These are phyloP conservation scores for Nomada ruficornis DNA, from an alignment of 2,888 invertebrate genomes.

Conservation along the genomic window DNA sequence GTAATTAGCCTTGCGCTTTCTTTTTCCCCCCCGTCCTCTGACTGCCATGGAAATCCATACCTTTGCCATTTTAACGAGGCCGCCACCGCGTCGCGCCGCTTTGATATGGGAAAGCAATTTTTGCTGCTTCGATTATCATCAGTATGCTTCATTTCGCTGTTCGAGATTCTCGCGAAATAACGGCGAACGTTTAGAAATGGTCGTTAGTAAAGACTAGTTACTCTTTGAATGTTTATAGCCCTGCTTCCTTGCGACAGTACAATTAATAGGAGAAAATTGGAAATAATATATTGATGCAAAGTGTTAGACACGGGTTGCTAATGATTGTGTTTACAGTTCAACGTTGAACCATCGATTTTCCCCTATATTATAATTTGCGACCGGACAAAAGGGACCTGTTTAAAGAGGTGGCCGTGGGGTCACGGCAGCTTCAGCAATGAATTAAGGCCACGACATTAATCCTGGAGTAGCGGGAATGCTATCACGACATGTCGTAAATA, in stretches of 20 bases:
- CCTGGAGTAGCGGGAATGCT: conserved; percentile 57
- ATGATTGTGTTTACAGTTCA: background rate
- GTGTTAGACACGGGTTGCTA: background rate
- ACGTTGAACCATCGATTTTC: conserved; percentile 6
- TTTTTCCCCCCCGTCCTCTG: conserved; percentile 24
- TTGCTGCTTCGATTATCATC: background rate
- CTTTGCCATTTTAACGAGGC: background rate
- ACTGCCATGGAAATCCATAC: conserved; percentile 8
- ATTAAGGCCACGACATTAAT: conserved; percentile 64
- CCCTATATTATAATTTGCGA: background rate
- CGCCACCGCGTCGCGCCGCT: background rate
- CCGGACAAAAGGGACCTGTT: conserved; percentile 17
- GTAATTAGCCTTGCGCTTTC: conserved; percentile 58
- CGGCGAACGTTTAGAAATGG: too few species aligned
- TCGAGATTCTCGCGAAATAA: background rate
- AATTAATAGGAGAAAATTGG: background rate
- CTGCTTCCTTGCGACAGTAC: too few species aligned
- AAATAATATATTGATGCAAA: background rate
- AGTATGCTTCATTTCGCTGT: background rate
- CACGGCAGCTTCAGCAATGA: conserved; percentile 52
- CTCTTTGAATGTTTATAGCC: too few species aligned
- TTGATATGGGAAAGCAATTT: background rate
- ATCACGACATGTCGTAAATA: conserved; percentile 73
- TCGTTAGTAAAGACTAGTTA: too few species aligned
- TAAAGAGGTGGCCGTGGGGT: conserved; percentile 28